phyloP scores from a whole-genome alignment of 2,888 invertebrate species.

The Acleris laterana region DNA sequence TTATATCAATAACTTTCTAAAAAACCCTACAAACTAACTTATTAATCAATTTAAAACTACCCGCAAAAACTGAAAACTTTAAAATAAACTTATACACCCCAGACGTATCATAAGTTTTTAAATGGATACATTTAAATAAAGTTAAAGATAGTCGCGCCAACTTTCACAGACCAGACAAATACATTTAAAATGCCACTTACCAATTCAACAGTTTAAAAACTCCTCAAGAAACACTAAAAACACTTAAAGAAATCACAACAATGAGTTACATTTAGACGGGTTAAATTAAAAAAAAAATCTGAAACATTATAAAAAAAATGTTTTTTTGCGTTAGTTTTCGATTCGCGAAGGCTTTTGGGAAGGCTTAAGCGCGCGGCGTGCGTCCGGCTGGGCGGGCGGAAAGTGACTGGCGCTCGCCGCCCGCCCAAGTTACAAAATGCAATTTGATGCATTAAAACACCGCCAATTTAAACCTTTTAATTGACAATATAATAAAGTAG shows the following conservation, averaged over 20 bases:
- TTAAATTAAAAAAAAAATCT: slow-evolving; percentile 1
- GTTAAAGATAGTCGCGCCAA: not conserved
- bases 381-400: slow-evolving; percentile 59
- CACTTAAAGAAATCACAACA: slow-evolving; percentile 16
- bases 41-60: not conserved
- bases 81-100: no score
- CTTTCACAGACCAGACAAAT: not conserved
- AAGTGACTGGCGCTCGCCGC: slow-evolving; percentile 48
- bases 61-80: not conserved
- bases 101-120: not conserved
- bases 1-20: no score
- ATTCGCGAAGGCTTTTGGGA: slow-evolving; percentile 26
- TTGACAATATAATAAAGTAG: no score
- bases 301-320: not conserved
- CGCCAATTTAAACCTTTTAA: not conserved
- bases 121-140: not conserved
- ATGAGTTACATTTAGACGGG: slow-evolving; percentile 7
- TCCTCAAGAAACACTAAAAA: slow-evolving; percentile 6
- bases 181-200: slow-evolving; percentile 17
- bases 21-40: no score
- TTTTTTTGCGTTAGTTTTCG: not conserved
- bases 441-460: slow-evolving; percentile 48
- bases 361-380: slow-evolving; percentile 48
- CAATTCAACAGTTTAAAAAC: slow-evolving; percentile 3
- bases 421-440: slow-evolving; percentile 43